Base-by-base conservation (phyloP, 1,140 invertebrate species). In the Asobara japonica region DNA sequence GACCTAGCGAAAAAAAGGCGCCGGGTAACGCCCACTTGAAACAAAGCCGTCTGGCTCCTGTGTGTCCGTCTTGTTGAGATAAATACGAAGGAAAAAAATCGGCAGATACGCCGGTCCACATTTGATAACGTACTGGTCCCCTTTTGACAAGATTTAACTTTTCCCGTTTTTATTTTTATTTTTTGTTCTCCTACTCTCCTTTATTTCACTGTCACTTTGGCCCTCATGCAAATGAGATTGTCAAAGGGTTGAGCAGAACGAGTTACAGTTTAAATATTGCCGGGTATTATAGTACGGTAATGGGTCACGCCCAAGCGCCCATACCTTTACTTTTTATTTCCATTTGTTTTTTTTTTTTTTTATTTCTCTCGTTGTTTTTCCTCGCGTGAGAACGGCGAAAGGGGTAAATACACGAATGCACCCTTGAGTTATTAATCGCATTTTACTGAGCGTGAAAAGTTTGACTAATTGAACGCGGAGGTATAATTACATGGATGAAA, bases 301-400 rank as follows among this genome's bases (percentile, higher is more conserved):
- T 80, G 82, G 81, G 85, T 84, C 84, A 86, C 82, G 79, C 81
- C 85, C 81, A 81, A 82, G 71, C 62, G 67, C 33, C 38, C 45
- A 60, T 8, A 48, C 38, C 31, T 33, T 38, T 68, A 41, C 41
- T 60, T 56, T 69, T 16, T 48, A 11, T 20, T 66, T 69, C 22
- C 51, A 41, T 68, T 69, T 38, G 18, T 65, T 62, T 38, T 38
- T 66, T 30, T 61, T 8, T 69, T 56, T 51, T 27, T 30, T 65
- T 60, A n/a, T 51, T 68, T n/a, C 4, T 13, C 27, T 31, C n/a
- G 22, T 64, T 56, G 64, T 67, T 71, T 71, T 38, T 72, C 30
- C 62, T 69, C 38, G 61, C 69, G 62, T 69, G 68, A 74, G 62
- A 74, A 65, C 62, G 33, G 29, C 27, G 13, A 64, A 72, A 73